Evolutionary conservation across 2,888 invertebrate genomes (phyloP).

Genomic region (Hirtodrosophila trivittata): DNA sequence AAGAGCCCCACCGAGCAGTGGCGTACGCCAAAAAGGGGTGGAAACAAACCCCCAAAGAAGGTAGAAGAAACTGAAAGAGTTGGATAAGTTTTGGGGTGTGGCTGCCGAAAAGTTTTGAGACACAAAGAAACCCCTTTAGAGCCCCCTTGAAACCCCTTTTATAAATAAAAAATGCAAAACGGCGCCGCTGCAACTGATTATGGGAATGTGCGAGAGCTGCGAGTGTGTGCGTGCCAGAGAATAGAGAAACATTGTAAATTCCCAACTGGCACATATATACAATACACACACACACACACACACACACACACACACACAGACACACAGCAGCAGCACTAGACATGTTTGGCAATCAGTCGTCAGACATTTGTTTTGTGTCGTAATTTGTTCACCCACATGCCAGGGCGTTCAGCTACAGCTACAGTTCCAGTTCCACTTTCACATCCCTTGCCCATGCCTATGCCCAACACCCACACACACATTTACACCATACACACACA

Average conservation of each 20-base stretch:
- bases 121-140: too few species aligned
- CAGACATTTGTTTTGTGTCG: conserved; percentile 76
- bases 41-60: too few species aligned
- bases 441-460: too few species aligned
- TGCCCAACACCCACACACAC: background rate
- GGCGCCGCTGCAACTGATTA: background rate
- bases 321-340: too few species aligned
- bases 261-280: conserved; percentile 51
- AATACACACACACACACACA: conserved; percentile 11
- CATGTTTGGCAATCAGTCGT: conserved; percentile 68
- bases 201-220: conserved; percentile 2
- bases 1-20: conserved; percentile 40
- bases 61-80: too few species aligned
- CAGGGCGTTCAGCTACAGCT: conserved; percentile 15
- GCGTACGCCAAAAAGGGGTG: background rate
- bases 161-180: background rate
- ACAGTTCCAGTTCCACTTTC: background rate
- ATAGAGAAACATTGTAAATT: conserved; percentile 69
- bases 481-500: conserved; percentile 13
- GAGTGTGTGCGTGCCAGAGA: conserved; percentile 19
- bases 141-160: too few species aligned
- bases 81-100: too few species aligned
- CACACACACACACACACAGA: conserved; percentile 4
- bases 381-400: conserved; percentile 67
- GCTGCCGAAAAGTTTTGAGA: too few species aligned